Evolutionary conservation across 2,888 invertebrate species (phyloP).

Genomic region (Caradrina clavipalpis): DNA sequence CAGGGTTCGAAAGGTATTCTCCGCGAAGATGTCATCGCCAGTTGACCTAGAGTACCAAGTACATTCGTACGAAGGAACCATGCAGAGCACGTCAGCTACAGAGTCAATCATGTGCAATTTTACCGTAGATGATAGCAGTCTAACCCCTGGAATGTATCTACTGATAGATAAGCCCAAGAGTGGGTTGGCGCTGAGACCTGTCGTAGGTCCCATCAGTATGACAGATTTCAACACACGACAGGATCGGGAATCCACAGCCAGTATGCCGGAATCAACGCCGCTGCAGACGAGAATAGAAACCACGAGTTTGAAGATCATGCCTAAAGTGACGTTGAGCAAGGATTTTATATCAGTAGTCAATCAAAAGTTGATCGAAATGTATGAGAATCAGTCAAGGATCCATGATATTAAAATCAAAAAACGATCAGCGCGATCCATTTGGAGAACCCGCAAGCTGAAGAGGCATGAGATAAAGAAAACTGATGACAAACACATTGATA

Average conservation of each 20-base stretch:
- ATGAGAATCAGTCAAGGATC: slow-evolving; percentile 61
- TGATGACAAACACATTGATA: slow-evolving; percentile 18
- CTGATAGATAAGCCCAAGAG: slow-evolving; percentile 71
- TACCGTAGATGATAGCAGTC: slow-evolving; percentile 18
- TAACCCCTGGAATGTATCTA: slow-evolving; percentile 78
- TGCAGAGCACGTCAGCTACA: slow-evolving; percentile 18
- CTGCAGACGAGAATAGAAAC: slow-evolving; percentile 56
- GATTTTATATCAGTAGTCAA: slow-evolving; percentile 77
- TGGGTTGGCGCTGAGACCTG: slow-evolving; percentile 73
- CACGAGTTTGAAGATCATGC: slow-evolving; percentile 55
- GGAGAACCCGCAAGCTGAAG: slow-evolving; percentile 16
- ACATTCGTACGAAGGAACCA: slow-evolving; percentile 70
- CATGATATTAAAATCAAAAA: slow-evolving; percentile 33
- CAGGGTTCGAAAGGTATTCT: slow-evolving; percentile 78
- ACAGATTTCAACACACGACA: slow-evolving; percentile 47
- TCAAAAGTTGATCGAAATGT: slow-evolving; percentile 72
- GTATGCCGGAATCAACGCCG: slow-evolving; percentile 26
- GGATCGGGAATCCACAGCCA: slow-evolving; percentile 27
- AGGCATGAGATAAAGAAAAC: not conserved
- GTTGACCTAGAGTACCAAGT: slow-evolving; percentile 84
- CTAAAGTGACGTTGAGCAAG: slow-evolving; percentile 73
- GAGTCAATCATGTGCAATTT: not conserved
- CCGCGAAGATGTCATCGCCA: slow-evolving; percentile 79
- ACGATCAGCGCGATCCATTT: slow-evolving; percentile 27
- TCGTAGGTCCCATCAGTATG: slow-evolving; percentile 57